Evolutionary conservation across 1,140 invertebrate genomes (phyloP).

Genomic region (Orchesella cincta): DNA sequence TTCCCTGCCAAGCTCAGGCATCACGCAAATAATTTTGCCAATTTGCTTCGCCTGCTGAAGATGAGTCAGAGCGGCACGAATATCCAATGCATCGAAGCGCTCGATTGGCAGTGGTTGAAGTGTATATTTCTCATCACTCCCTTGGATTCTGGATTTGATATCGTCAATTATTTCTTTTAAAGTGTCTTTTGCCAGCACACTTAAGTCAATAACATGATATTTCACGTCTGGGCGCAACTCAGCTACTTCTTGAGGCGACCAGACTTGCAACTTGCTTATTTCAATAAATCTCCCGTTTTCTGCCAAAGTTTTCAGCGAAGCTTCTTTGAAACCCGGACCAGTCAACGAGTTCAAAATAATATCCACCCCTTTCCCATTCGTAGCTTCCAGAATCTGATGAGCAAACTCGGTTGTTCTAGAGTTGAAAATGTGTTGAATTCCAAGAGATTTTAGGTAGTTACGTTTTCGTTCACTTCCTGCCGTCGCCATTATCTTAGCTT

Average conservation of each 20-base stretch:
- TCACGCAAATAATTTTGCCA: background rate
- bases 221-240: slow-evolving; percentile 30
- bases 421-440: slow-evolving; percentile 32
- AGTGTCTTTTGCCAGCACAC: background rate
- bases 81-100: background rate
- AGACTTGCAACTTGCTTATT: slow-evolving; percentile 40
- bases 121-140: no score
- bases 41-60: background rate
- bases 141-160: no score
- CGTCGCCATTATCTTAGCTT: slow-evolving; percentile 51
- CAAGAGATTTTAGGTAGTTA: slow-evolving; percentile 10
- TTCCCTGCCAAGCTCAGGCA: background rate
- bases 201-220: slow-evolving; percentile 33
- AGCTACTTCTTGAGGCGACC: slow-evolving; percentile 27
- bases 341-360: slow-evolving; percentile 44
- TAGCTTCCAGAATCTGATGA: slow-evolving; percentile 10
- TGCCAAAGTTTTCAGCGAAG: background rate
- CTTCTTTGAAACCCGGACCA: slow-evolving; percentile 36
- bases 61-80: background rate
- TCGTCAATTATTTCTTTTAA: background rate
- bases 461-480: slow-evolving; percentile 30
- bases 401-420: slow-evolving; percentile 35
- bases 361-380: slow-evolving; percentile 31
- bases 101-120: background rate
- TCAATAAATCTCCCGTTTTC: slow-evolving; percentile 36